phyloP scores from a whole-genome alignment of 2,797 vertebrate genomes.

The Aselliscus stoliczkanus region DNA sequence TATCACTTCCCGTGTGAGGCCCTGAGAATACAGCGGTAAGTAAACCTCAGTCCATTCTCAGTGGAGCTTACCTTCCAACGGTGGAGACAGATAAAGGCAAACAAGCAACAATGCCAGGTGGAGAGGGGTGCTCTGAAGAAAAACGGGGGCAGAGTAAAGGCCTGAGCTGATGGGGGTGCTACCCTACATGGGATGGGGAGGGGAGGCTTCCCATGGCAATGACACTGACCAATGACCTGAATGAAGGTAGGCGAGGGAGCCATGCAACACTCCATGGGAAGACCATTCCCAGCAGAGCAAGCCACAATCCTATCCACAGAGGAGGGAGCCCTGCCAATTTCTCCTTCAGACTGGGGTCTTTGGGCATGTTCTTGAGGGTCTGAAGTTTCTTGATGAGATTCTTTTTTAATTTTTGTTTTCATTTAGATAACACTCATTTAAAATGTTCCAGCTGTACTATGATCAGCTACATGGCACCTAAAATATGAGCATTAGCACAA shows the following conservation, averaged over 20 bases:
- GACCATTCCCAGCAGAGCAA: not conserved
- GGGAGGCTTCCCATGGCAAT: not conserved
- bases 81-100: not conserved
- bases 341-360: not conserved
- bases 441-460: not conserved
- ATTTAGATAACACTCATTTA: not conserved
- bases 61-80: not conserved
- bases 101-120: not conserved
- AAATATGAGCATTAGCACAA: not conserved
- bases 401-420: not conserved
- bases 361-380: not conserved
- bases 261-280: not conserved
- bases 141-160: not conserved
- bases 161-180: no score
- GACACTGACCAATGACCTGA: not conserved
- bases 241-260: not conserved
- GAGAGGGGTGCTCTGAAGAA: not conserved
- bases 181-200: not conserved
- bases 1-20: not conserved
- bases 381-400: not conserved
- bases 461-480: not conserved
- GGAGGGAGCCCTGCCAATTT: not conserved
- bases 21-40: not conserved
- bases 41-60: not conserved
- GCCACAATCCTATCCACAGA: not conserved